Percentiles rank a stretch among this genome's conserved stretches.
Evolutionary conservation across 1,140 invertebrate species (phyloP).

Genomic region (Drosophila arawakana): DNA sequence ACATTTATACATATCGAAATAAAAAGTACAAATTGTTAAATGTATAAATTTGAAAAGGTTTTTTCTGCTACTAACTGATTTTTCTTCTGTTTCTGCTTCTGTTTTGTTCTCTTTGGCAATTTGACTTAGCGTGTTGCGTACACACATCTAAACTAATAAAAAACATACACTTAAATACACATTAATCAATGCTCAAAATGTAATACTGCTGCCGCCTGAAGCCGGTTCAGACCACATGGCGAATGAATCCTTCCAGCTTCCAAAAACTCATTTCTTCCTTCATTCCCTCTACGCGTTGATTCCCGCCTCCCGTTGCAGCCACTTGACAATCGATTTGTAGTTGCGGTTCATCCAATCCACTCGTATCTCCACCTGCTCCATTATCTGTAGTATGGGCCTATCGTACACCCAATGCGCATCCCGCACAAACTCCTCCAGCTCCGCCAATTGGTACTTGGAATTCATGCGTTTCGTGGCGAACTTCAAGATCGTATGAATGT

Average conservation of each 20-base stretch:
- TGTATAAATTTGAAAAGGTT: conserved; percentile 37
- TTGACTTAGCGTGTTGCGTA: conserved; percentile 45
- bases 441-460: conserved; percentile 89
- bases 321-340: conserved; percentile 89
- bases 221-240: conserved; percentile 41
- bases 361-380: conserved; percentile 92
- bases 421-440: conserved; percentile 89
- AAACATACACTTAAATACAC: conserved; percentile 63
- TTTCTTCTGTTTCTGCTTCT: not conserved
- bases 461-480: conserved; percentile 89
- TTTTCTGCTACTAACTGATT: conserved; percentile 8
- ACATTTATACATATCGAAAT: conserved; percentile 51
- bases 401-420: conserved; percentile 87
- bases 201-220: conserved; percentile 70
- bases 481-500: conserved; percentile 90
- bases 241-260: too few species aligned
- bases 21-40: conserved; percentile 67
- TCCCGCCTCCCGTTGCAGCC: conserved; percentile 85
- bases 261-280: not conserved
- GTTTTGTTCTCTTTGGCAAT: conserved; percentile 43
- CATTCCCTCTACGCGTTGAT: conserved; percentile 1
- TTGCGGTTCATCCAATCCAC: conserved; percentile 92
- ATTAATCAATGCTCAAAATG: conserved; percentile 46
- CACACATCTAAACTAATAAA: conserved; percentile 27
- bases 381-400: conserved; percentile 90